phyloP scores from a whole-genome alignment of 2,797 vertebrate species.

The Myiotriccus ornatus region DNA sequence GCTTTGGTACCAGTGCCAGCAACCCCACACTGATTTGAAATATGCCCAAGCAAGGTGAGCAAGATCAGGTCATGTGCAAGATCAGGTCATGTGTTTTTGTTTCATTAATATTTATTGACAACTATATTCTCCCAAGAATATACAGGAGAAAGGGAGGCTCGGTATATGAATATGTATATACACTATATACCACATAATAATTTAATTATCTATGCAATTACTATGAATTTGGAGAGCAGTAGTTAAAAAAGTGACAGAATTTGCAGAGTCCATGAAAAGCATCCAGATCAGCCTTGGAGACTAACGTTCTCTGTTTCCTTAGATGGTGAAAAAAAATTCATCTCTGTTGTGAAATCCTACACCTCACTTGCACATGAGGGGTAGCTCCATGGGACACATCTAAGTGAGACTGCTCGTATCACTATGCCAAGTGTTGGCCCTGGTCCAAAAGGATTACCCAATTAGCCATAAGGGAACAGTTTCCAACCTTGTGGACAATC shows the following conservation, averaged over 20 bases:
- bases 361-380: rapidly evolving
- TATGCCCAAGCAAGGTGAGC: background rate
- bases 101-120: background rate
- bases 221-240: background rate
- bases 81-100: background rate
- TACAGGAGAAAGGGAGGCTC: background rate
- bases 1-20: background rate
- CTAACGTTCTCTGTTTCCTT: background rate
- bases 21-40: background rate
- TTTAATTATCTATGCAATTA: background rate
- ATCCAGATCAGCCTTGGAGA: background rate
- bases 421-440: background rate
- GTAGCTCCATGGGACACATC: background rate
- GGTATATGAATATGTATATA: background rate
- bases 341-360: background rate
- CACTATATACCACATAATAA: background rate
- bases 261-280: background rate
- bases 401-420: rapidly evolving
- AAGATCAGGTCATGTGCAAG: background rate
- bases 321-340: background rate
- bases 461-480: background rate
- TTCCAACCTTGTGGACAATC: background rate
- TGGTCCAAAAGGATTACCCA: background rate
- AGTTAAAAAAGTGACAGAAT: background rate
- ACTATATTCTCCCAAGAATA: background rate